Percentiles rank a stretch among this genome's conserved stretches.
These are phyloP conservation scores for Villa cingulata DNA, from an alignment of 2,888 invertebrate genomes.

Conservation along the genomic window DNA sequence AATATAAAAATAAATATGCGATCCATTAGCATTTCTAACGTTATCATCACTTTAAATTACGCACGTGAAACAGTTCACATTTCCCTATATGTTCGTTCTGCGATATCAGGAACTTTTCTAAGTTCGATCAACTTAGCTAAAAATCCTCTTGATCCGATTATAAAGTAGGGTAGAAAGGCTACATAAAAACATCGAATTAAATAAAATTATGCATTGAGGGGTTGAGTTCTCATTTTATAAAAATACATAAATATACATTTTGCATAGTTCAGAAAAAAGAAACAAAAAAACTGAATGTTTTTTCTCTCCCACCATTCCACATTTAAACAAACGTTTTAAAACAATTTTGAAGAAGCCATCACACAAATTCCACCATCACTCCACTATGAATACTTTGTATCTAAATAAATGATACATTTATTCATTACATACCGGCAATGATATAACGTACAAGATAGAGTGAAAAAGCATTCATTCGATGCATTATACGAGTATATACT, in stretches of 20 bases:
- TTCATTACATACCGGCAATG: too few relatives aligned
- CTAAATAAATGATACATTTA: too few relatives aligned
- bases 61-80: slow-evolving; percentile 8
- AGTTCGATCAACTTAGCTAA: slow-evolving; percentile 11
- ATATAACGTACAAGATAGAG: neutral
- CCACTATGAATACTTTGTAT: neutral
- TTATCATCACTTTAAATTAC: slow-evolving; percentile 6
- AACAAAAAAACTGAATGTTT: neutral
- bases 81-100: slow-evolving; percentile 1
- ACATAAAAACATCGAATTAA: neutral
- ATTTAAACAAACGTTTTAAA: neutral
- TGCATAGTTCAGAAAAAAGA: neutral
- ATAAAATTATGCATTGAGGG: neutral
- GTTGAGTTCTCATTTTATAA: too few relatives aligned
- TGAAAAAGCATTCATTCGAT: neutral
- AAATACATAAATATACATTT: too few relatives aligned
- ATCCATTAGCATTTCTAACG: slow-evolving; percentile 9
- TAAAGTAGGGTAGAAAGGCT: slow-evolving; percentile 8
- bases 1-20: neutral
- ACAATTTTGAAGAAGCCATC: neutral
- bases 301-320: neutral
- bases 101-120: slow-evolving; percentile 7
- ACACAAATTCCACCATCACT: neutral
- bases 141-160: slow-evolving; percentile 13
- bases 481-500: neutral